Evolutionary conservation across 2,888 invertebrate species (phyloP).

Genomic region (Ellobium chinense): DNA sequence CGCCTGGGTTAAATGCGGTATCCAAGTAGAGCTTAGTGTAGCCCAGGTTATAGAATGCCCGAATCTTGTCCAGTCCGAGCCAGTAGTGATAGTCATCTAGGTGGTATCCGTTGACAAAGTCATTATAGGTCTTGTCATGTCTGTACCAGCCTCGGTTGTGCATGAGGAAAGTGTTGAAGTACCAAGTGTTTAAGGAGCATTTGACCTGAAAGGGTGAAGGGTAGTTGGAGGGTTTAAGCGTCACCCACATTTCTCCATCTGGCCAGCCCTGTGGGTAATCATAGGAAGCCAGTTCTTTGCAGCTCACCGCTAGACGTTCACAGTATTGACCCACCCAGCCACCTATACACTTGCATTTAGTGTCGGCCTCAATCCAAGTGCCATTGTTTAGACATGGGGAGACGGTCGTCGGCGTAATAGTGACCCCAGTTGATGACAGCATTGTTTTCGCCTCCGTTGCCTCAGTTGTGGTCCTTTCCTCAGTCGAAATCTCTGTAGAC

Average conservation of each 20-base stretch:
- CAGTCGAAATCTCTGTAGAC: neutral
- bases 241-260: neutral
- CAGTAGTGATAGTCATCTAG: neutral
- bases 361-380: neutral
- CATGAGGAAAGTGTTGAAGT: neutral
- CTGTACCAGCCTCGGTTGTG: neutral
- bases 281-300: neutral
- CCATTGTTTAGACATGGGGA: neutral
- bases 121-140: neutral
- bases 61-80: neutral
- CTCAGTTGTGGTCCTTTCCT: neutral
- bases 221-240: neutral
- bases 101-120: neutral
- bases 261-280: constrained; percentile 16
- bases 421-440: neutral
- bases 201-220: neutral
- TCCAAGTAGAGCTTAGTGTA: neutral
- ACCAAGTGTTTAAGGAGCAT: neutral
- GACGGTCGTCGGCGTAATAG: neutral
- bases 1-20: neutral
- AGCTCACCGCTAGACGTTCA: neutral
- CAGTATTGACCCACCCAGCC: constrained; percentile 8
- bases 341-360: neutral
- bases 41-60: neutral
- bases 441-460: neutral